Evolutionary conservation across 2,113 vertebrate species (phyloP), one percentile per base, ranked within the genome.

Genomic region (Ornithorhynchus anatinus): DNA sequence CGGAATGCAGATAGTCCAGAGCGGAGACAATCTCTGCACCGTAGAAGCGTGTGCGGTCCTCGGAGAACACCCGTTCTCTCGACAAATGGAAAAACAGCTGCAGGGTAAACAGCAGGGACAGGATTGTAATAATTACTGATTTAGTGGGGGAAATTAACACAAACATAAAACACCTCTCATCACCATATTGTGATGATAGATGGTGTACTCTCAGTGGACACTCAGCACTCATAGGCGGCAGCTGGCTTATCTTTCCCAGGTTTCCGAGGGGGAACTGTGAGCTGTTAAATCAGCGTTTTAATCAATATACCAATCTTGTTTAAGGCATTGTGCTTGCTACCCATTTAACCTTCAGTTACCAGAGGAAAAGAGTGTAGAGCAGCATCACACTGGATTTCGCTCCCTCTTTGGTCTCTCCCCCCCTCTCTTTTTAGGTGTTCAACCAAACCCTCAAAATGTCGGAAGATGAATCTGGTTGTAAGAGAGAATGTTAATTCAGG

Each of bases 51-150:
- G 97, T 99, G 91, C 97, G 97, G 90, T 99, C 98, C 94, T 99
- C 97, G 22, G 98, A 99, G 96, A 99, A 99, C 95, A 98, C 95
- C 76, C 97, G 94, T 92, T 99, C 98, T 98, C 97, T 97, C 94
- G 97, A 99, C 96, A 99, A 98, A 98, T 99, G 98, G 97, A 99
- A 99, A 97, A 99, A 99, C 97, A 99, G 97, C 98, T 99, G 97
- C 95, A 92, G 95, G 96, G 95, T 94, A 95, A 96, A 96, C 94
- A 95, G 96, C 96, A 94, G 97, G 97, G 97, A 98, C 95, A 95
- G 96, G 94, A 94, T 94, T 96, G 96, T 97, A 98, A 99, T 99
- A 98, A 99, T 99, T 98, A 99, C 97, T 96, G 97, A 99, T 97
- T 99, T 99, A 98, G 97, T 96, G 95, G 95, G 95, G 96, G 96